A percentile compares a stretch with the other conserved stretches of the same genome.
These are phyloP conservation scores for Junonia oenone DNA, from an alignment of 2,888 invertebrate genomes.

Conservation along the genomic window DNA sequence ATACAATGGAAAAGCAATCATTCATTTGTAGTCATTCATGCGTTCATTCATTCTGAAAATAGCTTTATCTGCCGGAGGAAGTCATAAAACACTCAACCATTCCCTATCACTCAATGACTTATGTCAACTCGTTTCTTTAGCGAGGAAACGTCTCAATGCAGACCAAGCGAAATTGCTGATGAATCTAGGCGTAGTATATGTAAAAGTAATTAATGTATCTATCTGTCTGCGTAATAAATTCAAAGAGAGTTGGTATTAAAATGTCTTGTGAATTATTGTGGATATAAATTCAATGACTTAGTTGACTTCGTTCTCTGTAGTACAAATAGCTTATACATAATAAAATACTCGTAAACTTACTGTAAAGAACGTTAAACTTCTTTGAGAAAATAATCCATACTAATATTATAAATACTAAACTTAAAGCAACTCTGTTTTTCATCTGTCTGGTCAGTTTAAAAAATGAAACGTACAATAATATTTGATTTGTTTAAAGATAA, in stretches of 20 bases:
- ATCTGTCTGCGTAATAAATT: neutral
- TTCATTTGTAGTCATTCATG: conserved; percentile 54
- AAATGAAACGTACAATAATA: too few species aligned
- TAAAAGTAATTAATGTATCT: neutral
- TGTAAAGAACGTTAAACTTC: too few species aligned
- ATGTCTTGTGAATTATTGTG: neutral
- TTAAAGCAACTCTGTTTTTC: too few species aligned
- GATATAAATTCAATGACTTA: neutral
- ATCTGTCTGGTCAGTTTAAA: too few species aligned
- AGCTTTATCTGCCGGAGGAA: conserved; percentile 66
- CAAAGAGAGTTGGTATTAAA: neutral
- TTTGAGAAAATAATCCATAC: too few species aligned
- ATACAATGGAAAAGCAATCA: conserved; percentile 41
- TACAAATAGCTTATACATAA: neutral
- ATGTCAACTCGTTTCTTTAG: conserved; percentile 51
- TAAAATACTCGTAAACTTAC: too few species aligned
- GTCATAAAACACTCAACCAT: conserved; percentile 64
- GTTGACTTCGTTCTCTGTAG: neutral
- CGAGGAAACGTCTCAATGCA: conserved; percentile 29
- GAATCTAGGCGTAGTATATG: neutral
- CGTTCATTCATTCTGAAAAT: conserved; percentile 60
- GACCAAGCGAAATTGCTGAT: neutral
- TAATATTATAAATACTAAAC: too few species aligned
- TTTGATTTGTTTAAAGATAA: too few species aligned
- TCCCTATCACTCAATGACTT: conserved; percentile 53